Evolutionary conservation across 2,888 invertebrate genomes (phyloP), one percentile per base, ranked within the genome.

Genomic region (Sarcophaga subvicina): DNA sequence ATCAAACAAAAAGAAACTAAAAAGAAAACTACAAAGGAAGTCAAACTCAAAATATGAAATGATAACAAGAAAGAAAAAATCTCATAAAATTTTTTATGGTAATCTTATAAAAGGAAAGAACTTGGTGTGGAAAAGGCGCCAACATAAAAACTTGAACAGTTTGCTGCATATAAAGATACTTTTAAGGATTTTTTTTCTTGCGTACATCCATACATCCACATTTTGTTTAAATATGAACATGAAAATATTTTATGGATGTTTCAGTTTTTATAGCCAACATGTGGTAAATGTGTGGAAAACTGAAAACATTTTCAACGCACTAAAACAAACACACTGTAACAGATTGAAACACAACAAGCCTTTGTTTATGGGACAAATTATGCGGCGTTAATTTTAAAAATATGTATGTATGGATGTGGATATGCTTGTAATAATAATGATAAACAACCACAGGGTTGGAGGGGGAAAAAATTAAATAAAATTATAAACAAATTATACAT

Each of bases 91-190:
- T 84, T 79, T 84, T 84, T 87, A 82, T 84, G 84, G 67, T 79
- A 82, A 87, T 83, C 54, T 66, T 67, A n/a, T 47, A 71, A 62
- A 62, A 47, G 62, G 20, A 73, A 81, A 20, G 49, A 76, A 80
- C 70, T 71, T 76, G 67, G 59, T 76, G 37, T n/a, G 14, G n/a
- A 87, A 87, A 82, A 82, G 87, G 84, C 87, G 84, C 87, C 84
- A 83, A 54, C 12, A 12, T 54, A 14, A 54, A 54, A 14, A 54
- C 22, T 20, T 20, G 20, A 20, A 20, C 20, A 20, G 20, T 20
- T 20, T 20, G 20, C 20, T 20, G 20, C 20, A 20, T 20, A 20
- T 20, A 20, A 20, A 20, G 20, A 20, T 20, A 4, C 3, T 54
- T 54, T 14, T 14, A 54, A 17, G 14, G 17, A 54, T 14, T 54